These are phyloP conservation scores for Zoroaster sp. DNA, from an alignment of 53 echinoderm and acorn worm species.

Conservation along the genomic window DNA sequence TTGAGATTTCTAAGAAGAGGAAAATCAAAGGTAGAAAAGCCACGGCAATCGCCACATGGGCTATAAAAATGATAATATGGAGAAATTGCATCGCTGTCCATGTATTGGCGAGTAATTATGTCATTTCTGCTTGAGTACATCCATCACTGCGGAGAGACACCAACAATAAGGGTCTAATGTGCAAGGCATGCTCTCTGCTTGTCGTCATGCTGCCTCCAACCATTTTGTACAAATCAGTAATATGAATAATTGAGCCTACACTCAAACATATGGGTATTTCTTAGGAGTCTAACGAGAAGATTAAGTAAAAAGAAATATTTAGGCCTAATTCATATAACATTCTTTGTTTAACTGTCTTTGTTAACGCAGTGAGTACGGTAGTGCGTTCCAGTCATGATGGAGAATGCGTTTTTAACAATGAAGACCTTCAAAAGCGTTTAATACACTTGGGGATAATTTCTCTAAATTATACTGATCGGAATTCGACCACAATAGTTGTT, in stretches of 20 bases:
- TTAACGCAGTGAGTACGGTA: too few species aligned
- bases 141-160: not conserved
- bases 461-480: too few species aligned
- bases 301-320: too few species aligned
- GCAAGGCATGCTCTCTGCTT: not conserved
- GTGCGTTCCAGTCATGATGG: too few species aligned
- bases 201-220: not conserved
- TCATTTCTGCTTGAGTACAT: not conserved
- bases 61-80: not conserved
- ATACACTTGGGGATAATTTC: too few species aligned
- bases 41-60: not conserved
- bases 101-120: not conserved
- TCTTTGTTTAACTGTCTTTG: too few species aligned
- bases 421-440: too few species aligned
- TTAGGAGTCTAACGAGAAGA: not conserved
- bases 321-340: too few species aligned
- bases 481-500: too few species aligned
- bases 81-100: not conserved
- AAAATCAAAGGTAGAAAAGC: not conserved
- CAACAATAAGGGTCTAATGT: not conserved
- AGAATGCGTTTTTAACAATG: too few species aligned
- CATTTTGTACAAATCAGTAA: not conserved
- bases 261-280: not conserved
- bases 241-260: not conserved
- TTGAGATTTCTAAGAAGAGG: not conserved